phyloP scores from a whole-genome alignment of 2,888 invertebrate genomes.

The Cryptosula pallasiana region DNA sequence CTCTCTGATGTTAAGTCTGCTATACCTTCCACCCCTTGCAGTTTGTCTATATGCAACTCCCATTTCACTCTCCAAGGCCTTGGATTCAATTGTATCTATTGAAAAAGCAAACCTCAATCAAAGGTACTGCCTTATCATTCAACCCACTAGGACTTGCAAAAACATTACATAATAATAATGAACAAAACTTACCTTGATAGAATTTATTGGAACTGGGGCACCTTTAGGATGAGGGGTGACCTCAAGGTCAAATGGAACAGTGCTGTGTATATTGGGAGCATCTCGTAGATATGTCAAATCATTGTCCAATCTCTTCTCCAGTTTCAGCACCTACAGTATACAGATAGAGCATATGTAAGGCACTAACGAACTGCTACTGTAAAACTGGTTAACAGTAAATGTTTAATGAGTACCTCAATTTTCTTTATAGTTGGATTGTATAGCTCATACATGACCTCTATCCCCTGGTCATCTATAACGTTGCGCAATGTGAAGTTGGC shows the following conservation, averaged over 20 bases:
- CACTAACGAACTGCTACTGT: no score
- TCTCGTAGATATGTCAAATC: constrained; percentile 79
- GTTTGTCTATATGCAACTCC: constrained; percentile 55
- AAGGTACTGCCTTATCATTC: no score
- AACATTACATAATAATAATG: no score
- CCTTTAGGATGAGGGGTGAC: constrained; percentile 72
- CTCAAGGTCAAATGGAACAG: constrained; percentile 87
- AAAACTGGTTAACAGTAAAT: no score
- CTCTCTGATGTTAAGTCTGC: background rate
- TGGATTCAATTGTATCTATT: constrained; percentile 57
- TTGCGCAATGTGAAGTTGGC: constrained; percentile 85
- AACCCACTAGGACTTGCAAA: no score
- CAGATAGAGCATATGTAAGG: no score
- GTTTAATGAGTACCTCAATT: constrained; percentile 76
- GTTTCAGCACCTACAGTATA: constrained; percentile 59
- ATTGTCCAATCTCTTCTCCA: constrained; percentile 89
- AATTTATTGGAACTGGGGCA: constrained; percentile 70
- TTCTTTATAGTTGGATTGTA: constrained; percentile 88
- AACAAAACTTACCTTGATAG: constrained; percentile 49
- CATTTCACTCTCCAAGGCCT: constrained; percentile 87
- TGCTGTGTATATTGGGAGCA: constrained; percentile 83
- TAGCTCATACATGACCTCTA: constrained; percentile 73
- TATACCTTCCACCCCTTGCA: constrained; percentile 34
- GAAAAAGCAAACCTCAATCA: constrained; percentile 25
- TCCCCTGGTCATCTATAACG: constrained; percentile 79